phyloP scores from a whole-genome alignment of 2,888 invertebrate genomes.

The Acanthosepion esculentum region DNA sequence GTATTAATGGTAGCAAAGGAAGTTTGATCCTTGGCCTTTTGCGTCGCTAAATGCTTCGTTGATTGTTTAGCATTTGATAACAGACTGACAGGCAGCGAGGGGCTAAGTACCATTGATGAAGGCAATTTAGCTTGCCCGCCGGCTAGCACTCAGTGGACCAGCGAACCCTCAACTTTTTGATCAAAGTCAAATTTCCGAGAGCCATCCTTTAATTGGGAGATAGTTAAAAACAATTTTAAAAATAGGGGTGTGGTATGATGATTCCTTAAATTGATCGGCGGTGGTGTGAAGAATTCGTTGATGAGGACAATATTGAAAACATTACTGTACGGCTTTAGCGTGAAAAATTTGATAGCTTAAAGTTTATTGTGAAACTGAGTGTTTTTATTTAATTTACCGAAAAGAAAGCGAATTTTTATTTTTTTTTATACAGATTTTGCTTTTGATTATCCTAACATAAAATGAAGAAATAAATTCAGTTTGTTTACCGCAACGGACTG shows the following conservation, averaged over 20 bases:
- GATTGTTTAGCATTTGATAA: neutral
- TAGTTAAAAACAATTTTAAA: slow-evolving; percentile 6
- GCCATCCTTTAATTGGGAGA: slow-evolving; percentile 9
- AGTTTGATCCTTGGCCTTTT: slow-evolving; percentile 33
- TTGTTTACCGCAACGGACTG: neutral
- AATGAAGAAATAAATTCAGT: neutral
- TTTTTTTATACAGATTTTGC: neutral
- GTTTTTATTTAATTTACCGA: neutral
- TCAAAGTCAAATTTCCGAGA: slow-evolving; percentile 10
- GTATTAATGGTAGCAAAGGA: neutral
- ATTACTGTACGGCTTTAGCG: neutral
- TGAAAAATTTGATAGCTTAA: slow-evolving; percentile 1
- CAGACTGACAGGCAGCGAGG: neutral
- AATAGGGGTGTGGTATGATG: neutral
- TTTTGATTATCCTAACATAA: neutral
- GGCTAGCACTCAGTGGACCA: neutral
- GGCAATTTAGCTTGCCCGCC: neutral
- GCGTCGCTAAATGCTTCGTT: neutral
- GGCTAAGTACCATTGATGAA: neutral
- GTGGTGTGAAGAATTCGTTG: neutral
- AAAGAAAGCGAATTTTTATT: neutral
- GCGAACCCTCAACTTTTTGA: slow-evolving; percentile 16
- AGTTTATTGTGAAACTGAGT: neutral
- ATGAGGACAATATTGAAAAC: neutral
- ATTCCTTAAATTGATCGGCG: neutral